Conservation (phyloP, 37 sponge, comb jelly and placozoan species). For the Spongilla lacustris region DNA sequence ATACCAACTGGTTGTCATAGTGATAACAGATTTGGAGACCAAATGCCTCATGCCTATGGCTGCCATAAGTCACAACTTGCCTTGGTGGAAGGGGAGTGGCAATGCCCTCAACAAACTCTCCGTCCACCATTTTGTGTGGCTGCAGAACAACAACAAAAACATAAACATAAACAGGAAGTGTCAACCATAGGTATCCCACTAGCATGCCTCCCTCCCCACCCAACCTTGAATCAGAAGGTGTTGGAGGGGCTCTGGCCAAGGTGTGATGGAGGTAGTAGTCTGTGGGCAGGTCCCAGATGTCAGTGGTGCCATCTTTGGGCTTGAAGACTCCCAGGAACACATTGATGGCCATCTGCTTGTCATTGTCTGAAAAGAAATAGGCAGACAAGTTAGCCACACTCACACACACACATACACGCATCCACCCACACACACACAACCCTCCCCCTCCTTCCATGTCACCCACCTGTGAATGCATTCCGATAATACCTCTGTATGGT, state of each 20-base stretch:
- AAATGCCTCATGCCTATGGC: not conserved
- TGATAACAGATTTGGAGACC: too few species aligned
- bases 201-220: not conserved
- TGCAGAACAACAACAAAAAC: too few species aligned
- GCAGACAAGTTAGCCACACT: too few species aligned
- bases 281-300: conserved; percentile 91
- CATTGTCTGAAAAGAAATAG: conserved; percentile 54
- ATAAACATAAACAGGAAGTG: too few species aligned
- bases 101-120: conserved; percentile 40
- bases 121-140: conserved; percentile 81
- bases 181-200: too few species aligned
- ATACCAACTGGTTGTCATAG: too few species aligned
- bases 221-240: too few species aligned
- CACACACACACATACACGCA: not conserved
- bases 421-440: not conserved
- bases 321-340: conserved; percentile 91
- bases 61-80: not conserved
- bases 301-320: conserved; percentile 53
- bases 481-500: conserved; percentile 92
- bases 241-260: conserved; percentile 20
- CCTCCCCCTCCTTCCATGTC: not conserved
- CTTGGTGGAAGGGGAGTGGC: conserved; percentile 63
- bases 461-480: conserved; percentile 91
- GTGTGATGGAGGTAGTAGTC: conserved; percentile 97
- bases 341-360: conserved; percentile 98